Base-by-base conservation (phyloP, 2,113 vertebrate genomes). In the Lepus europaeus region DNA sequence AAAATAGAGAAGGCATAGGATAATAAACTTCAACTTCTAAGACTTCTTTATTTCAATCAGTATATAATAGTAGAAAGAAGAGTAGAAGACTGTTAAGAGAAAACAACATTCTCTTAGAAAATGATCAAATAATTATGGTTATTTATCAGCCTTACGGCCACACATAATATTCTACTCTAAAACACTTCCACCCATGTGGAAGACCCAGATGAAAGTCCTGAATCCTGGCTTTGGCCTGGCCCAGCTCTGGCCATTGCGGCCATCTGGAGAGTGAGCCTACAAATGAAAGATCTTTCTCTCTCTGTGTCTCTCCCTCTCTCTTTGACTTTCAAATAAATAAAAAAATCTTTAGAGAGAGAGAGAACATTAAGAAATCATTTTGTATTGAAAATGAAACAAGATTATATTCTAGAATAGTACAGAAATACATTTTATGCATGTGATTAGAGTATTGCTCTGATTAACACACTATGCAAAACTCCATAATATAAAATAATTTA, bases 331-430 rank as follows among this genome's bases (percentile, higher is more conserved):
- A 39, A 39, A 39, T 39, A 59, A 59, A 59, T 59, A 59, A 59
- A 59, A 4, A 59, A 59, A 59, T 89, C 53, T 64, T 51, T 56
- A 76, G 74, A 89, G 56, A 59, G 19, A 59, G 3, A 59, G 36
- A 91, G 29, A 94, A 74, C 29, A 25, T 25, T 39, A 94, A 89
- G 66, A 91, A 96, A 45, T 1, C 7, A 86, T 27, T 77, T 74
- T 86, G n/a, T 20, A 82, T 74, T 89, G 63, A 92, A 84, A 91
- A 68, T 89, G 22, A 94, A 79, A 92, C 63, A 45, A 25, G 49
- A 85, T 9, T 51, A 70, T 19, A 91, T 68, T 80, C 56, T 83
- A 83, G 29, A 51, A 86, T n/a, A 64, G 83, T 51, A 11, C 36
- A 59, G 39, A 78, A 92, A 56, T 79, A 70, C 5, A 78, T 88